Base-by-base conservation (phyloP, 1,140 invertebrate species). In the Micrasema longulum region DNA sequence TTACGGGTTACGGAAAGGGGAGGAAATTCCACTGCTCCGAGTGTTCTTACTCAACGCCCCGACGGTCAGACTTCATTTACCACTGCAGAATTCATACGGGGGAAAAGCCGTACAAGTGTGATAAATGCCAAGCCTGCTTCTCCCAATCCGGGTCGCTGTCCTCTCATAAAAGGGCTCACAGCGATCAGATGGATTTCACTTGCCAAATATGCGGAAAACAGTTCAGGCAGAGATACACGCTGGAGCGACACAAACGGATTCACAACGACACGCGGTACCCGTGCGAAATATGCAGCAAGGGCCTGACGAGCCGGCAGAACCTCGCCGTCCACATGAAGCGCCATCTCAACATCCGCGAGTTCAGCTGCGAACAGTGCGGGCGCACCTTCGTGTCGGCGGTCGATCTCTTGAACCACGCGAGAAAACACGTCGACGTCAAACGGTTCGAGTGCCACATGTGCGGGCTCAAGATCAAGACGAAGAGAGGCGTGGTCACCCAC, bases 141-240 rank as follows among this genome's bases (percentile, higher is more conserved):
- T 87, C 84, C 4, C 86, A 87, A 71, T 81, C 82, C n/a, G 80
- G 84, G 3, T 83, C 82, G 65, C 75, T 88, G 2, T 78, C 77
- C 50, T 82, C 81, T 22, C 87, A 88, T 77, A 73, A 77, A 14
- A 84, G 82, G 73, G 87, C 79, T 35, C 87, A 89, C 64, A 84
- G 81, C 64, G 77, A 77, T 45, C 72, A 73, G 31, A 81, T 78
- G 47, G 81, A 84, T 53, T 89, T 84, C 74, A 89, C 85, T 26
- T 91, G 90, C 78, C 79, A 85, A 18, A 72, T 85, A 36, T 90
- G 89, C 80, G 87, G 88, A 11, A 88, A 89, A 77, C 86, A 87
- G 78, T 90, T 89, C 80, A 87, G 89, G 75, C 80, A 80, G 77
- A 80, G 80, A 26, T 80, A 80, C 62, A 77, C 80, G 50, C 77